Conservation (phyloP, 2,888 invertebrate species). For the Ormia ochracea region DNA sequence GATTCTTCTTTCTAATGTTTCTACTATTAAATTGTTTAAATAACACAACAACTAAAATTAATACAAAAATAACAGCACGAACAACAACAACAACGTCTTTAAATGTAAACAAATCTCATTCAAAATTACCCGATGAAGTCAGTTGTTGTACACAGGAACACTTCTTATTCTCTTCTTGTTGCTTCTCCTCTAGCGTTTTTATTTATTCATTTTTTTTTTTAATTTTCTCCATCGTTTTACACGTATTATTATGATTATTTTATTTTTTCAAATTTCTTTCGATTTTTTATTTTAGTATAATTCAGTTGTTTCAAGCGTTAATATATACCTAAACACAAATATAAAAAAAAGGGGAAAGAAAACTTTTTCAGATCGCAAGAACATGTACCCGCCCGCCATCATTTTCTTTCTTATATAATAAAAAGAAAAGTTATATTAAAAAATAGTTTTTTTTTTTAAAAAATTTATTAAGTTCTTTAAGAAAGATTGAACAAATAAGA, state of each 20-base stretch:
- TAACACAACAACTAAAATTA: conserved; percentile 35
- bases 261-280: conserved; percentile 37
- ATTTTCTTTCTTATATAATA: conserved; percentile 41
- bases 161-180: conserved; percentile 23
- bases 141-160: conserved; percentile 69
- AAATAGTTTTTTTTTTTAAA: not conserved
- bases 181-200: conserved; percentile 53
- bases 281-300: conserved; percentile 60
- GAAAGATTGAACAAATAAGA: not conserved
- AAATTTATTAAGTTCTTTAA: not conserved
- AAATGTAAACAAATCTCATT: conserved; percentile 73
- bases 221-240: conserved; percentile 38
- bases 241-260: conserved; percentile 40
- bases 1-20: conserved; percentile 51
- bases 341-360: conserved; percentile 7
- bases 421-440: not conserved
- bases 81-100: conserved; percentile 19
- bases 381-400: conserved; percentile 9
- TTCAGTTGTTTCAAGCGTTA: conserved; percentile 59
- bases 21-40: conserved; percentile 52
- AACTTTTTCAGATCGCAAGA: conserved; percentile 44
- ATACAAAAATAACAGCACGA: conserved; percentile 16
- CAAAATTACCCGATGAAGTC: conserved; percentile 72
- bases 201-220: conserved; percentile 42
- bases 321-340: conserved; percentile 29